Evolutionary conservation across 2,113 vertebrate genomes (phyloP).

Genomic region (Amblyornis subalaris): DNA sequence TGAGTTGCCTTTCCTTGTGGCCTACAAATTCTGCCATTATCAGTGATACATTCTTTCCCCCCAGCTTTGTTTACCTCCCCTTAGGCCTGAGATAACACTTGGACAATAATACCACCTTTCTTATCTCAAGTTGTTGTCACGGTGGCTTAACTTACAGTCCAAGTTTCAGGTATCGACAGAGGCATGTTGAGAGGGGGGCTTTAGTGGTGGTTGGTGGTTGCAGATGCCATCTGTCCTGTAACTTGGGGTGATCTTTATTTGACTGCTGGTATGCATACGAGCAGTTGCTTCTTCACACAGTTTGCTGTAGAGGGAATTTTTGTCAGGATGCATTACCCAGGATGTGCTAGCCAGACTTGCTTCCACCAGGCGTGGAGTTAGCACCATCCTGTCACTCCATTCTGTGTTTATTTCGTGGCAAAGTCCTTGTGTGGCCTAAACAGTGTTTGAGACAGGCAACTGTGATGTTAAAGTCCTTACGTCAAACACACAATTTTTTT

Average conservation of each 20-base stretch:
- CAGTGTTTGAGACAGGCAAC: neutral
- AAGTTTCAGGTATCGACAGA: neutral
- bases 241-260: neutral
- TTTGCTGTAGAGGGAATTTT: neutral
- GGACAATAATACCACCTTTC: neutral
- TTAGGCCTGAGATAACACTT: neutral
- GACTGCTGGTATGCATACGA: accelerated
- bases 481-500: neutral
- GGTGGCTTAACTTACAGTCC: neutral
- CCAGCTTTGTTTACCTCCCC: neutral
- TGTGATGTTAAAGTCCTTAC: neutral
- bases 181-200: neutral
- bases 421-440: neutral
- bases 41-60: neutral
- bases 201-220: neutral
- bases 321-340: neutral
- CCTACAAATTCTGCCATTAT: neutral
- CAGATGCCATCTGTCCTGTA: neutral
- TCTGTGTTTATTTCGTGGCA: neutral
- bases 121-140: neutral
- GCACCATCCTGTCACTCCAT: neutral
- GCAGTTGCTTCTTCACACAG: neutral
- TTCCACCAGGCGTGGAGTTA: neutral
- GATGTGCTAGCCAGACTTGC: neutral
- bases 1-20: neutral